A percentile compares a stretch with the other conserved stretches of the same genome.
phyloP scores from a whole-genome alignment of 2,113 vertebrate genomes.

The Bucco capensis region DNA sequence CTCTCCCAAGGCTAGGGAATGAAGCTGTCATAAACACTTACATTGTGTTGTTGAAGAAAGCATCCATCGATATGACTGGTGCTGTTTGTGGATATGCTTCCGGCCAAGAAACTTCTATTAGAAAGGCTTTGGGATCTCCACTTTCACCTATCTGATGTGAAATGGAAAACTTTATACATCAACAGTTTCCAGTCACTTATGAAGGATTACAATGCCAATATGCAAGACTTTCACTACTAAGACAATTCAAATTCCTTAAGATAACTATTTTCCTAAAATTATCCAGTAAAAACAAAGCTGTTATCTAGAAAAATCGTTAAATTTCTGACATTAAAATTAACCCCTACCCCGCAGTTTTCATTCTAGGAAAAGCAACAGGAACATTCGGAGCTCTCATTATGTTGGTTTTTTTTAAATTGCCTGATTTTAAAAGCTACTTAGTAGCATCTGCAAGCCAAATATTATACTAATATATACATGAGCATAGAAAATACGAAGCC shows the following conservation, averaged over 20 bases:
- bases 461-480: background rate
- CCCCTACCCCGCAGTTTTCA: background rate
- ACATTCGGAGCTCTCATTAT: background rate
- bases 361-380: background rate
- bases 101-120: slow-evolving; percentile 91
- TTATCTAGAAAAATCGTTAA: background rate
- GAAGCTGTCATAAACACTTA: slow-evolving; percentile 62
- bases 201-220: background rate
- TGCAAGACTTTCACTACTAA: background rate
- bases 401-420: background rate
- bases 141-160: slow-evolving; percentile 86
- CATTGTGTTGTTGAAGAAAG: slow-evolving; percentile 97
- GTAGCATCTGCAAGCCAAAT: background rate
- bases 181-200: background rate
- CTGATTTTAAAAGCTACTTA: background rate
- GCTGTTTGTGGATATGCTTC: slow-evolving; percentile 90
- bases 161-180: background rate
- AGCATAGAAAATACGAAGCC: background rate
- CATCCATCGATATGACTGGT: slow-evolving; percentile 87
- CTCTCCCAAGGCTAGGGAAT: background rate
- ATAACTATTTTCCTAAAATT: background rate
- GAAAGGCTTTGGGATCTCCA: slow-evolving; percentile 89
- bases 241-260: background rate
- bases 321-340: background rate
- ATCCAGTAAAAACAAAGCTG: background rate